Percentiles rank a stretch among this genome's conserved stretches.
phyloP scores from a whole-genome alignment of 2,888 invertebrate species.

The Sabatieria punctata region DNA sequence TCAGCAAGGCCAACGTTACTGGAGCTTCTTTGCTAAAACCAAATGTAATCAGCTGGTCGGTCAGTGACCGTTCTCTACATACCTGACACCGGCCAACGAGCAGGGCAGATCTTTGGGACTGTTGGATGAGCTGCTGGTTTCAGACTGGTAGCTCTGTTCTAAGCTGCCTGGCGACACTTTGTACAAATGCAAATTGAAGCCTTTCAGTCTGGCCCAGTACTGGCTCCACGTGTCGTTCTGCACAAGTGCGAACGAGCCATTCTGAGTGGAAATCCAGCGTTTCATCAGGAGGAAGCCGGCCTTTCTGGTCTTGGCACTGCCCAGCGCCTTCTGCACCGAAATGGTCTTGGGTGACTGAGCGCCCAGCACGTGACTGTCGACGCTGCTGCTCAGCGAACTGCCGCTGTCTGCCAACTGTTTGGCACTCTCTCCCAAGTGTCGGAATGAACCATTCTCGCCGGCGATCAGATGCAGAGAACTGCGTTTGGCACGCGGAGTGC shows the following conservation, averaged over 20 bases:
- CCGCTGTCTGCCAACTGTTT: too few relatives aligned
- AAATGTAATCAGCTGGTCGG: background rate
- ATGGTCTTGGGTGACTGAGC: too few relatives aligned
- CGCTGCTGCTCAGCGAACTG: too few relatives aligned
- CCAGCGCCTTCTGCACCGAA: too few relatives aligned
- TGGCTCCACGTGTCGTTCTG: constrained; percentile 93
- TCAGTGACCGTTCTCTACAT: too few relatives aligned
- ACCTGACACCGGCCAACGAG: constrained; percentile 30
- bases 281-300: constrained; percentile 59
- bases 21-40: background rate
- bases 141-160: constrained; percentile 41
- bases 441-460: constrained; percentile 1
- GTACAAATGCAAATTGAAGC: constrained; percentile 46
- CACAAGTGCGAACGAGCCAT: constrained; percentile 76
- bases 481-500: constrained; percentile 1
- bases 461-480: constrained; percentile 8
- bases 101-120: constrained; percentile 30
- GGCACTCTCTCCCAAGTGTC: background rate
- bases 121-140: constrained; percentile 9
- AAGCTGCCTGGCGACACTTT: too few relatives aligned
- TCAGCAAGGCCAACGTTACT: constrained; percentile 12
- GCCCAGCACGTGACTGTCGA: too few relatives aligned
- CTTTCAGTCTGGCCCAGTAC: constrained; percentile 94
- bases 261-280: constrained; percentile 89
- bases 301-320: background rate